Percentiles rank a stretch among this genome's conserved stretches.
These are phyloP conservation scores for Crotophaga sulcirostris DNA, from an alignment of 2,113 vertebrate genomes.

Conservation along the genomic window DNA sequence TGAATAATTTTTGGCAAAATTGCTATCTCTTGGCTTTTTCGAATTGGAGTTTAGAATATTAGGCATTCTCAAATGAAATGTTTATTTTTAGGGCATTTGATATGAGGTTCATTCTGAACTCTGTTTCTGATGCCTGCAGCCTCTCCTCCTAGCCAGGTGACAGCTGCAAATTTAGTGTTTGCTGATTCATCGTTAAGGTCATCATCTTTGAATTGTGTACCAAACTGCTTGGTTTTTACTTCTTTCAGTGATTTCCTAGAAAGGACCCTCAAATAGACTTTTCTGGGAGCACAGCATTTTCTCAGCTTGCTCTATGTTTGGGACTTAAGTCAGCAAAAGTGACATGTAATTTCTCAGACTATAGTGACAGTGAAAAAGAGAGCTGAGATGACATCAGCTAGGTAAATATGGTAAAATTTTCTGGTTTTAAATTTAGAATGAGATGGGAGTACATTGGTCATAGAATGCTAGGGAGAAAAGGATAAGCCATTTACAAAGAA, in stretches of 20 bases:
- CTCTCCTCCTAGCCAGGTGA: not conserved
- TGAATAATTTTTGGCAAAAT: not conserved
- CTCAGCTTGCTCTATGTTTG: not conserved
- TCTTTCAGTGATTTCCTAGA: not conserved
- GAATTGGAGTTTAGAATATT: not conserved
- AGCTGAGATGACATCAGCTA: not conserved
- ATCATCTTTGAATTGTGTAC: not conserved
- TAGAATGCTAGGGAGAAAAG: not conserved
- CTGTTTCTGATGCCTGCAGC: not conserved
- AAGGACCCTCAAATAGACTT: not conserved
- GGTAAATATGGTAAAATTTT: not conserved
- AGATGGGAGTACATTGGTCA: not conserved
- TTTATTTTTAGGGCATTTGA: not conserved
- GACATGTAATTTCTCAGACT: not conserved
- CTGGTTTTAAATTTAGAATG: not conserved
- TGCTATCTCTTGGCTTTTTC: not conserved
- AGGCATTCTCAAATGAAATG: not conserved
- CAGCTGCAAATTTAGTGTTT: not conserved
- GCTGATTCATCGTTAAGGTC: not conserved
- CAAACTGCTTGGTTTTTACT: not conserved
- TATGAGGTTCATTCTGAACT: not conserved
- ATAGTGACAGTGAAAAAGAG: not conserved
- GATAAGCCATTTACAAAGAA: not conserved
- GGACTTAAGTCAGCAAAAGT: not conserved
- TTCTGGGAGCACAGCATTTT: not conserved